Conservation (phyloP, 1,140 invertebrate genomes). For the Diploscapter pachys region DNA sequence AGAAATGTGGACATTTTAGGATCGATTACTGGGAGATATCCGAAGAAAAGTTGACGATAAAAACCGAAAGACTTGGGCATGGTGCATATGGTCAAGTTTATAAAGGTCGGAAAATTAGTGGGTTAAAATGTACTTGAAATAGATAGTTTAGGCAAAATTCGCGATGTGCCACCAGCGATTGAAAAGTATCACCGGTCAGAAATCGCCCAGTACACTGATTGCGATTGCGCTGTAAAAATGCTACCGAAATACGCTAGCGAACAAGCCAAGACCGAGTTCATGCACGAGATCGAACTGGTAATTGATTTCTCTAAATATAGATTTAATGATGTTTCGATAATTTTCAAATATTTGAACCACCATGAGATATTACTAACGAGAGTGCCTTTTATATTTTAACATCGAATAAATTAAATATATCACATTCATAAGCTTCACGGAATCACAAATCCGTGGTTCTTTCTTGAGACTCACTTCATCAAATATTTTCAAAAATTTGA, state of each 20-base stretch:
- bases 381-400: no score
- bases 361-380: no score
- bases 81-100: slow-evolving; percentile 50
- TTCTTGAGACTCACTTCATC: neutral
- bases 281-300: slow-evolving; percentile 86
- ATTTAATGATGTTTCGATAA: neutral
- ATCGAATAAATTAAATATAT: no score
- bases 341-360: no score
- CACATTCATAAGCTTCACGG: no score
- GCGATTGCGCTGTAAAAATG: slow-evolving; percentile 42
- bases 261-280: slow-evolving; percentile 87
- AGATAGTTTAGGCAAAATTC: slow-evolving; percentile 26
- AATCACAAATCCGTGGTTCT: no score
- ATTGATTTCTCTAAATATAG: slow-evolving; percentile 3
- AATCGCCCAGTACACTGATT: slow-evolving; percentile 4
- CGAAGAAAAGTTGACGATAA: slow-evolving; percentile 46
- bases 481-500: neutral
- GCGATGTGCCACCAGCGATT: slow-evolving; percentile 40
- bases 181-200: slow-evolving; percentile 35
- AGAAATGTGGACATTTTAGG: slow-evolving; percentile 25
- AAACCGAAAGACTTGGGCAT: slow-evolving; percentile 45
- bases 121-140: no score
- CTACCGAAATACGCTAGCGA: slow-evolving; percentile 79
- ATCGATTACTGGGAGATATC: slow-evolving; percentile 47
- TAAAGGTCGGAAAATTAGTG: slow-evolving; percentile 11